A percentile compares a stretch with the other conserved stretches of the same genome.
Conservation (phyloP, 2,797 vertebrate species). For the Pitangus sulphuratus region DNA sequence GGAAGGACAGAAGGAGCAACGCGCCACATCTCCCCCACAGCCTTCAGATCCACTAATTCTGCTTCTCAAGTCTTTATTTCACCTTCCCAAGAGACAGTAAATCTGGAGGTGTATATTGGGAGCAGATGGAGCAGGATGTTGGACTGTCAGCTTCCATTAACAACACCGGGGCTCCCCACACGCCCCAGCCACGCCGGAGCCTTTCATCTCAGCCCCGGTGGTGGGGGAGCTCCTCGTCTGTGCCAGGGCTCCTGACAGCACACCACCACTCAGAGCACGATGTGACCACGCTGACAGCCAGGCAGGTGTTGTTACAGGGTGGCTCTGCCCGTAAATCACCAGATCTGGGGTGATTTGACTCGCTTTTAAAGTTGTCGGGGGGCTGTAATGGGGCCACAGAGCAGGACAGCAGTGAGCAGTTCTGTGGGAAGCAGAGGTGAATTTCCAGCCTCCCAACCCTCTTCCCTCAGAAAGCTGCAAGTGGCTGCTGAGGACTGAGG, state of each 20-base stretch:
- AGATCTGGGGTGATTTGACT: not conserved
- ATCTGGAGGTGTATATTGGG: not conserved
- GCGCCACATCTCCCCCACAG: not conserved
- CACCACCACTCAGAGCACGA: not conserved
- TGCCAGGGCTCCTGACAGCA: not conserved
- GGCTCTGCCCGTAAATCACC: not conserved
- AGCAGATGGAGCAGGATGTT: constrained; percentile 1
- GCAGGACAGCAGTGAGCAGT: not conserved
- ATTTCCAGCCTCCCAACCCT: not conserved
- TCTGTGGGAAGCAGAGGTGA: not conserved
- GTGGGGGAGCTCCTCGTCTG: not conserved
- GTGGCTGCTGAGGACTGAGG: not conserved
- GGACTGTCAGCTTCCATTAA: constrained; percentile 42
- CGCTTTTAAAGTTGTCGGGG: not conserved
- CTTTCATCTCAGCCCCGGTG: not conserved
- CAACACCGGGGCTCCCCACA: accelerated
- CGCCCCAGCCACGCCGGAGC: not conserved
- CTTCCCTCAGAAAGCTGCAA: not conserved
- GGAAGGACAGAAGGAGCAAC: accelerated
- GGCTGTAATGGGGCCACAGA: accelerated
- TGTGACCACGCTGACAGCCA: not conserved
- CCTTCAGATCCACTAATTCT: not conserved
- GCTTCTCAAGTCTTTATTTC: not conserved
- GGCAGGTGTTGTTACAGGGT: not conserved
- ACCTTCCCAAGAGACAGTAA: not conserved